phyloP scores from a whole-genome alignment of 2,113 vertebrate genomes.

The Catagonus wagneri region DNA sequence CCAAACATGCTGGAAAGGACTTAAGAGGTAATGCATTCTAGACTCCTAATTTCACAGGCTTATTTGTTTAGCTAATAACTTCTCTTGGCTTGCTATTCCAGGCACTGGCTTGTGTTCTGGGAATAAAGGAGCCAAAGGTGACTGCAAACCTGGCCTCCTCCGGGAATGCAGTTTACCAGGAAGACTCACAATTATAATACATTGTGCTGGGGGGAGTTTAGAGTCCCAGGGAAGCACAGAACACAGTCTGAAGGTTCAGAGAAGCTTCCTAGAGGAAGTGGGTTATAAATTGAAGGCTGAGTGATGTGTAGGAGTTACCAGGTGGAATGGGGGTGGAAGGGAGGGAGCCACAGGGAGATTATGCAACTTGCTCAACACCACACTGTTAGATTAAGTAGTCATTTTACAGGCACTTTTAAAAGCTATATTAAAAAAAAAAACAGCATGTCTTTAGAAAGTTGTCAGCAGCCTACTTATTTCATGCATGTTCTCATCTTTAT shows the following conservation, averaged over 20 bases:
- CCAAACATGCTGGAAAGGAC: not conserved
- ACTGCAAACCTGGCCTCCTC: not conserved
- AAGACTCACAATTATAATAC: not conserved
- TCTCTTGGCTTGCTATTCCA: not conserved
- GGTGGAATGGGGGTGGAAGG: conserved; percentile 56
- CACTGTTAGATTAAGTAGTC: conserved; percentile 63
- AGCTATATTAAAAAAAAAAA: conserved; percentile 44
- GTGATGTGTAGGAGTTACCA: conserved; percentile 47
- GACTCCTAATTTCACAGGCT: not conserved
- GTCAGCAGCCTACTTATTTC: conserved; percentile 58
- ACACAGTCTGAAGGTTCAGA: not conserved
- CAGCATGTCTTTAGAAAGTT: conserved; percentile 50
- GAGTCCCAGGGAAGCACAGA: not conserved
- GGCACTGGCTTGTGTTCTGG: not conserved
- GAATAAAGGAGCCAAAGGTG: not conserved
- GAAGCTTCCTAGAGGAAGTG: conserved; percentile 51
- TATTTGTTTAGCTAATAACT: not conserved
- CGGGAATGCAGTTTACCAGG: not conserved
- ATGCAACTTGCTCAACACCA: conserved; percentile 45
- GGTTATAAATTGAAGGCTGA: conserved; percentile 33
- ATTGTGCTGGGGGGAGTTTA: not conserved
- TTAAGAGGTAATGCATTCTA: not conserved
- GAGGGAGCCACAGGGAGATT: conserved; percentile 16
- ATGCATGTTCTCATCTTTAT: conserved; percentile 58
- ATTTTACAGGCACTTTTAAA: conserved; percentile 69